Evolutionary conservation across 2,797 vertebrate species (phyloP), one percentile per base, ranked within the genome.

Genomic region (Antennarius maculatus): DNA sequence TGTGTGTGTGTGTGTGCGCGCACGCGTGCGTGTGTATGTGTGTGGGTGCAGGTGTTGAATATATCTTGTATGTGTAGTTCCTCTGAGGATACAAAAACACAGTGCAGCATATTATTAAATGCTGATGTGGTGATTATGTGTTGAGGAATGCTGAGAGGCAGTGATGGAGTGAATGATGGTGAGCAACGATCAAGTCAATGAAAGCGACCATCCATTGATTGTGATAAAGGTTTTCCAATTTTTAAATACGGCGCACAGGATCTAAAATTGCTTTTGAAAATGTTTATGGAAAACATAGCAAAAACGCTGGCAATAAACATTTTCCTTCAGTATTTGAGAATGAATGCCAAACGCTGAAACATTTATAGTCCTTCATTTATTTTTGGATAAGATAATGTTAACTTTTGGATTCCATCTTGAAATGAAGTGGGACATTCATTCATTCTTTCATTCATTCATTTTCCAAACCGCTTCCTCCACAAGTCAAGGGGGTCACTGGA

Each of bases 21-120:
- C n/a, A n/a, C n/a, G 71, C 66, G 67, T 62, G 54, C 37, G 55
- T 46, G 60, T 49, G 39, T 58, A 42, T 57, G 39, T 61, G 74
- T 63, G 65, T 73, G 82, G 65, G 76, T 84, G 81, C 72, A 79
- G 80, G 81, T 86, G 80, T 71, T 83, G 74, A 77, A 79, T 68
- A 80, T 79, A 87, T 79, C 56, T 65, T 48, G 73, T 72, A 71
- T 79, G 70, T 86, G 86, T 63, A 83, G 61, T 62, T 88, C 78
- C 72, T 83, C 74, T 55, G 62, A 75, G 83, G 57, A 76, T 46
- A 68, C 58, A 66, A 71, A 86, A 67, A 66, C 68, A 69, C 60
- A 49, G 43, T 14, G 73, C 65, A 68, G 63, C 61, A 61, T 74
- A 77, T 76, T 39, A 74, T 63, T 48, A 37, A 17, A 42, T 43